Percentiles rank a stretch among this genome's conserved stretches.
Conservation (phyloP, 2,888 invertebrate genomes). For the Lepetodrilus schrolli region DNA sequence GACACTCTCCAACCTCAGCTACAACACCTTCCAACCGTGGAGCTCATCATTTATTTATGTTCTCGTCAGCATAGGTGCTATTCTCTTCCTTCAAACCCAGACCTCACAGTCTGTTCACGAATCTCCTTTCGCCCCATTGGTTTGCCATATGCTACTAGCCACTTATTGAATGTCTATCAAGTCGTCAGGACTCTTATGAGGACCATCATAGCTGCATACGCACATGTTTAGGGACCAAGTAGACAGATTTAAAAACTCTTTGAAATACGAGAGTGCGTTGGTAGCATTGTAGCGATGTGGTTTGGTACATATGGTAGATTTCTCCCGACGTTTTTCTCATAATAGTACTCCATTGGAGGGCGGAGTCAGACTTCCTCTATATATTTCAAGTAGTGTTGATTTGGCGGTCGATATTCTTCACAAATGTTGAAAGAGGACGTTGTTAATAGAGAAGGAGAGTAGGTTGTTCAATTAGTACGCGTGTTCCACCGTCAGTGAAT, state of each 20-base stretch:
- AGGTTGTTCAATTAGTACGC: constrained; percentile 10
- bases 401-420: neutral
- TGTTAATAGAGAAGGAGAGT: neutral
- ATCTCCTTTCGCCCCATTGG: neutral
- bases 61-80: neutral
- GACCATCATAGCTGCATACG: neutral
- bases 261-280: constrained; percentile 6
- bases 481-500: too few species aligned
- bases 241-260: constrained; percentile 20
- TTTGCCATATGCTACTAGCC: constrained; percentile 12
- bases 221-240: neutral
- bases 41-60: constrained; percentile 1
- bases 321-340: neutral
- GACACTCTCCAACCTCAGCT: neutral
- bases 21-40: neutral
- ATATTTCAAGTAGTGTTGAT: constrained; percentile 24
- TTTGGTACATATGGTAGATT: neutral
- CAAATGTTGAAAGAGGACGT: neutral
- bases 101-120: constrained; percentile 1
- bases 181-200: neutral
- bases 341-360: neutral
- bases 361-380: neutral
- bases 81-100: neutral
- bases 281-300: neutral
- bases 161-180: constrained; percentile 3